Conservation (phyloP, 2,113 vertebrate species). For the Spilogale gracilis region DNA sequence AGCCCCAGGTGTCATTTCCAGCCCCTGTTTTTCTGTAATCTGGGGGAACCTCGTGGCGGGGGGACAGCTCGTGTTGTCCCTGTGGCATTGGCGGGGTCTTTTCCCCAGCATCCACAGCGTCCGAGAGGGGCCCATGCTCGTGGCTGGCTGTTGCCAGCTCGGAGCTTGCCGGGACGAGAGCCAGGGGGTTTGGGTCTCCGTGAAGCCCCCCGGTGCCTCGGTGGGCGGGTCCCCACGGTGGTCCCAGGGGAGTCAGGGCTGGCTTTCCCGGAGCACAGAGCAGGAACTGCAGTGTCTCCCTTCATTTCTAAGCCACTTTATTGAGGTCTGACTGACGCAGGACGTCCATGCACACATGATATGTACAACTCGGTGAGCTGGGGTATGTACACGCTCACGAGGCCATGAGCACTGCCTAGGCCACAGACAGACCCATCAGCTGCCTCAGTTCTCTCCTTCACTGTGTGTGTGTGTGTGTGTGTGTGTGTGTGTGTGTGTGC, state of each 20-base stretch:
- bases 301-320: neutral
- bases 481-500: neutral
- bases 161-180: neutral
- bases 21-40: neutral
- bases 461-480: neutral
- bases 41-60: neutral
- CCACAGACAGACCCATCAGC: rapidly evolving
- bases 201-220: rapidly evolving
- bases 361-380: neutral
- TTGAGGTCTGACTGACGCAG: neutral
- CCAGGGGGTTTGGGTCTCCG: rapidly evolving
- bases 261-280: neutral
- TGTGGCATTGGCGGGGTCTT: rapidly evolving
- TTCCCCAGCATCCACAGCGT: rapidly evolving
- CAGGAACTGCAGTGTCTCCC: neutral
- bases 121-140: rapidly evolving
- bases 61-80: rapidly evolving
- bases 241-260: neutral
- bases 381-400: rapidly evolving
- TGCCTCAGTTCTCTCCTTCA: neutral
- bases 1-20: rapidly evolving
- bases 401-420: neutral
- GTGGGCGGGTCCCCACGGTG: rapidly evolving
- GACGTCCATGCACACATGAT: neutral
- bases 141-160: too few species aligned